Conservation (phyloP, 1,140 invertebrate genomes). For the Neelides sp. region DNA sequence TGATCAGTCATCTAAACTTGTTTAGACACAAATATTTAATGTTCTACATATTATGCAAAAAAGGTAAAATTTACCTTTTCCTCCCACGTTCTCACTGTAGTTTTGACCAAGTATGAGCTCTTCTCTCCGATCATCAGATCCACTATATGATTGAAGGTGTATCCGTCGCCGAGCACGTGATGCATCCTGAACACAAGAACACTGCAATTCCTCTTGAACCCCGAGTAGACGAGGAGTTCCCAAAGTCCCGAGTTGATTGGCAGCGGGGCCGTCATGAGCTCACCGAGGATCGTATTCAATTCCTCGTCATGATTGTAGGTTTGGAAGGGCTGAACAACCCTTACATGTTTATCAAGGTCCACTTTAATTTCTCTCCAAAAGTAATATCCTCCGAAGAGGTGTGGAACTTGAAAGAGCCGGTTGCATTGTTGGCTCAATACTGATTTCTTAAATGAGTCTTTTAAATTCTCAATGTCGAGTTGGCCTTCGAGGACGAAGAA, state of each 20-base stretch:
- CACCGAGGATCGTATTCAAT: slow-evolving; percentile 10
- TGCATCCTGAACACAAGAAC: slow-evolving; percentile 28
- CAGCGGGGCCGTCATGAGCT: slow-evolving; percentile 17
- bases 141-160: slow-evolving; percentile 28
- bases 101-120: slow-evolving; percentile 25
- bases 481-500: slow-evolving; percentile 17
- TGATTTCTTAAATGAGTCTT: slow-evolving; percentile 6
- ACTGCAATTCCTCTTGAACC: slow-evolving; percentile 14
- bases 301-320: slow-evolving; percentile 16
- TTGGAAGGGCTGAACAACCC: slow-evolving; percentile 13
- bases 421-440: slow-evolving; percentile 17
- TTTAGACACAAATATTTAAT: too few relatives aligned
- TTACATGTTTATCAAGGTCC: slow-evolving; percentile 12
- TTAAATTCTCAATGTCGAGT: slow-evolving; percentile 12
- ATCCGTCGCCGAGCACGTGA: slow-evolving; percentile 28
- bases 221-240: slow-evolving; percentile 19
- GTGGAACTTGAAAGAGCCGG: slow-evolving; percentile 16
- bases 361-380: slow-evolving; percentile 24
- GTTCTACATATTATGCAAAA: too few relatives aligned
- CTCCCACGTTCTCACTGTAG: not conserved
- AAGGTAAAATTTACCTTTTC: not conserved
- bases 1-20: too few relatives aligned
- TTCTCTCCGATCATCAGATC: slow-evolving; percentile 19
- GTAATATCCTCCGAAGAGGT: slow-evolving; percentile 20
- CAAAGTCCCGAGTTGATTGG: slow-evolving; percentile 15